Evolutionary conservation across 2,888 invertebrate genomes (phyloP), one percentile per base, ranked within the genome.

Genomic region (Amblyjoppa fuscipennis): DNA sequence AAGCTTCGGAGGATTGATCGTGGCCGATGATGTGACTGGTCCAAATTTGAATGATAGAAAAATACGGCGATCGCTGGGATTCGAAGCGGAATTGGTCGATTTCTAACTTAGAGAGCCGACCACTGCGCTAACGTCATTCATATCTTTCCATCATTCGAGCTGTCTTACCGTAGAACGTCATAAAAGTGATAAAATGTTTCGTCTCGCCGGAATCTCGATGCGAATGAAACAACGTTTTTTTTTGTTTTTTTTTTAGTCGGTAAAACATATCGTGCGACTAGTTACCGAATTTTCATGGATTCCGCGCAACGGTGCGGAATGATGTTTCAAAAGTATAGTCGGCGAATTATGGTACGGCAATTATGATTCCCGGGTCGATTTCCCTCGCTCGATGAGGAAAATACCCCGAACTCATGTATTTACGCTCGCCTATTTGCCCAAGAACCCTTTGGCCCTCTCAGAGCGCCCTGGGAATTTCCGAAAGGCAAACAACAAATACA

Each of bases 401-500:
- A 34, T 1, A 74, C 20, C 9, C 25, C 41, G 61, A 81, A 53
- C 61, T 51, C 69, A 77, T 81, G 74, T 77, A 74, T 25, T 84
- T 74, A 64, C 73, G 77, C 61, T 71, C 41, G 81, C 45, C 73
- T 81, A 77, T 81, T 84, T 81, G 31, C 77, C 41, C 2, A 41
- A 49, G 74, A 80, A 81, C 68, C 61, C 69, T 84, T 84, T 81
- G 68, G 31, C 13, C 75, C 76, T 73, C 41, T 20, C 66, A 38
- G 56, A 49, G 25, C 13, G 34, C 11, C 13, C 51, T 34, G 41
- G 49, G 28, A 77, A 84, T 84, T 81, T 81, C 81, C 73, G 11
- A 61, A 77, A 69, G 61, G 25, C 81, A 81, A 77, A 74, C 71
- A 80, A 84, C 51, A 73, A 71, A 78, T 64, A 74, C n/a, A 56